These are phyloP conservation scores for Vandiemenella viatica DNA, from an alignment of 2,888 invertebrate genomes.

Conservation along the genomic window DNA sequence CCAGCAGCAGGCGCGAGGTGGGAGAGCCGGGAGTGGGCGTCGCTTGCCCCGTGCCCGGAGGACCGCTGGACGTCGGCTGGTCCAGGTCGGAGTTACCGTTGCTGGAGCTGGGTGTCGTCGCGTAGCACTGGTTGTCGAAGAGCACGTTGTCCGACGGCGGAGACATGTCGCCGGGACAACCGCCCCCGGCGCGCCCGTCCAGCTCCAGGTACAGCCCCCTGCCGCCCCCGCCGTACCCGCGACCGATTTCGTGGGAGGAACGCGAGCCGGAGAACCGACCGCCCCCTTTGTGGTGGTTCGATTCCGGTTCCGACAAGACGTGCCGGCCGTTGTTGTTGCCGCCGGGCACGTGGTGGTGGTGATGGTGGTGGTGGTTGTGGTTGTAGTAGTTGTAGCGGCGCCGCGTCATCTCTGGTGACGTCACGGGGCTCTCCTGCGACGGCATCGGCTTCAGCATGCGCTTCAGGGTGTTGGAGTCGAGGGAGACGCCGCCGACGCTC, in stretches of 20 bases:
- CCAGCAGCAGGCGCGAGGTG: slow-evolving; percentile 67
- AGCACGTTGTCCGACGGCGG: slow-evolving; percentile 87
- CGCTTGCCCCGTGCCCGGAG: slow-evolving; percentile 41
- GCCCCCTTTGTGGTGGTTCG: slow-evolving; percentile 26
- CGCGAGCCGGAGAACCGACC: slow-evolving; percentile 38
- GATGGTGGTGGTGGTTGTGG: slow-evolving; percentile 37
- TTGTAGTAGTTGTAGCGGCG: slow-evolving; percentile 37
- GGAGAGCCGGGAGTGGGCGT: slow-evolving; percentile 70
- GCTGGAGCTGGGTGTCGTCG: slow-evolving; percentile 85
- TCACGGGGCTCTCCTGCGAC: slow-evolving; percentile 74
- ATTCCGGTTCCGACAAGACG: slow-evolving; percentile 33
- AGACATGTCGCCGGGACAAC: slow-evolving; percentile 49
- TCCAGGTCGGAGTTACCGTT: slow-evolving; percentile 85
- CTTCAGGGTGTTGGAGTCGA: slow-evolving; percentile 77
- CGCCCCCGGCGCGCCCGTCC: slow-evolving; percentile 45
- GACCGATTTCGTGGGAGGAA: slow-evolving; percentile 56
- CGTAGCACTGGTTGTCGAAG: slow-evolving; percentile 91
- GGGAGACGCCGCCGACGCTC: slow-evolving; percentile 27
- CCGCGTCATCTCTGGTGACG: slow-evolving; percentile 80
- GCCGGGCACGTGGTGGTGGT: slow-evolving; percentile 33
- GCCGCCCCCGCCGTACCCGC: slow-evolving; percentile 20
- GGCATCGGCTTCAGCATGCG: slow-evolving; percentile 91
- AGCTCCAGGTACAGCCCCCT: slow-evolving; percentile 61
- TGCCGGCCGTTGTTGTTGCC: slow-evolving; percentile 27
- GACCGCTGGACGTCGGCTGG: slow-evolving; percentile 34